These are phyloP conservation scores for Trypoxylus dichotomus DNA, from an alignment of 1,140 invertebrate genomes.

Conservation along the genomic window DNA sequence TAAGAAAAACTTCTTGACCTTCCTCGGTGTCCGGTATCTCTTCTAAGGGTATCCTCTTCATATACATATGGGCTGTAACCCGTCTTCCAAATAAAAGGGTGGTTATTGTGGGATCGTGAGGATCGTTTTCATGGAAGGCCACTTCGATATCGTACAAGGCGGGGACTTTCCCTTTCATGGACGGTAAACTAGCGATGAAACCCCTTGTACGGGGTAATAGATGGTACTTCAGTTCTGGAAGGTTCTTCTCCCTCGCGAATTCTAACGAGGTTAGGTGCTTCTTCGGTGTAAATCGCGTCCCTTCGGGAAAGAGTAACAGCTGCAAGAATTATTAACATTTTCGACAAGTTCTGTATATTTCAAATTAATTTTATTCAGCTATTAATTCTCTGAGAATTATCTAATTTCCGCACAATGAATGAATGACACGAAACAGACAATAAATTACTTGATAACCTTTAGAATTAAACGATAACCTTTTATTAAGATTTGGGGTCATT, in stretches of 20 bases:
- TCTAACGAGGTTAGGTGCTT: conserved; percentile 88
- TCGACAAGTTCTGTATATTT: too few species aligned
- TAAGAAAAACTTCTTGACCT: conserved; percentile 77
- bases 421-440: too few species aligned
- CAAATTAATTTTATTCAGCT: too few species aligned
- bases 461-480: neutral
- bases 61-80: conserved; percentile 75
- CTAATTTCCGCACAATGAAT: too few species aligned
- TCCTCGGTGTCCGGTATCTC: conserved; percentile 80
- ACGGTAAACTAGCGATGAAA: conserved; percentile 76
- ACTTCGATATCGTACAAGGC: conserved; percentile 87
- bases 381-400: too few species aligned
- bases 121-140: conserved; percentile 69
- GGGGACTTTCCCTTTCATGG: conserved; percentile 73
- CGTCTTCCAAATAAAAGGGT: conserved; percentile 79
- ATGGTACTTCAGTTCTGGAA: conserved; percentile 86
- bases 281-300: conserved; percentile 85
- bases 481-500: too few species aligned
- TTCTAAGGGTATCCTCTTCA: conserved; percentile 79
- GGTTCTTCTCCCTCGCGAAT: conserved; percentile 83
- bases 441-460: neutral
- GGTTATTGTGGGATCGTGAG: conserved; percentile 74
- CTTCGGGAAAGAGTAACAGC: conserved; percentile 92
- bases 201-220: conserved; percentile 91
- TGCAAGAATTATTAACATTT: conserved; percentile 51